Evolutionary conservation across 2,888 invertebrate species (phyloP).

Genomic region (Microchrysa polita): DNA sequence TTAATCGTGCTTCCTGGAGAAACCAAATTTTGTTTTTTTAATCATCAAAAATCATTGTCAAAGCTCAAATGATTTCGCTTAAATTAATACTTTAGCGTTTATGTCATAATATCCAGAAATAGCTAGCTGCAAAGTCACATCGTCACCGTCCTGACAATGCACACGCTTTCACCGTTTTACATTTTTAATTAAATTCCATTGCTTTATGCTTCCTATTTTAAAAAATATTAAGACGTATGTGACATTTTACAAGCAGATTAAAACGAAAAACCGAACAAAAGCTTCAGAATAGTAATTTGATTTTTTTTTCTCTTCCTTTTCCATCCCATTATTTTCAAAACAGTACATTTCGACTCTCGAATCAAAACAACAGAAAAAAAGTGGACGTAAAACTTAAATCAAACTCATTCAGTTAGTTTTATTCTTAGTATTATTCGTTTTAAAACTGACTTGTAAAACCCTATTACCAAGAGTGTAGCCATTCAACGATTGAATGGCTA

Average conservation of each 20-base stretch:
- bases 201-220: slow-evolving; percentile 22
- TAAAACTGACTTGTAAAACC: slow-evolving; percentile 92
- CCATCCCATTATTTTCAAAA: background rate
- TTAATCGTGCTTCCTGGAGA: too few relatives aligned
- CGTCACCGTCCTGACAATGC: background rate
- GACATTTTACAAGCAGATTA: slow-evolving; percentile 17
- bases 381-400: background rate
- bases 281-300: slow-evolving; percentile 11
- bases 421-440: slow-evolving; percentile 83
- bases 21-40: too few relatives aligned
- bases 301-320: slow-evolving; percentile 22
- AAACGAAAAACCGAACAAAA: slow-evolving; percentile 35
- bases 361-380: background rate
- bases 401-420: slow-evolving; percentile 56
- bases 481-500: slow-evolving; percentile 91
- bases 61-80: too few relatives aligned
- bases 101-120: too few relatives aligned
- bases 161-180: background rate
- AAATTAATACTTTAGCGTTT: too few relatives aligned
- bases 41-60: too few relatives aligned
- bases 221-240: background rate
- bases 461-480: slow-evolving; percentile 91
- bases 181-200: slow-evolving; percentile 43
- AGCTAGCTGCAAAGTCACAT: too few relatives aligned
- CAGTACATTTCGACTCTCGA: background rate